phyloP scores from a whole-genome alignment of 2,797 vertebrate genomes.

The Clarias laeviceps region DNA sequence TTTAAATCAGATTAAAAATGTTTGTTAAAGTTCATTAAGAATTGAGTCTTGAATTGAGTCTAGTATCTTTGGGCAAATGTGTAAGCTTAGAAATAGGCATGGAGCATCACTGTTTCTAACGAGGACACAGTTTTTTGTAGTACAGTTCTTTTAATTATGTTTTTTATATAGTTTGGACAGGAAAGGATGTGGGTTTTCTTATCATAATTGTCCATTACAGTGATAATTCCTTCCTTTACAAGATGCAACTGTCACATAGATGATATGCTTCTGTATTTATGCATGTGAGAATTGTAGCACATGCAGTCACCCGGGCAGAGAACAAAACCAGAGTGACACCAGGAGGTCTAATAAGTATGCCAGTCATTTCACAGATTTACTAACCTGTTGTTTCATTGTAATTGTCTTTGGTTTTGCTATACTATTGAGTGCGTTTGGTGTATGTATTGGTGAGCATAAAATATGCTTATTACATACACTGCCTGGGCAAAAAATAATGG shows the following conservation, averaged over 20 bases:
- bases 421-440: neutral
- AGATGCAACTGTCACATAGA: neutral
- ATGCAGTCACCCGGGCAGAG: neutral
- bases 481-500: too few species aligned
- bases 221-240: conserved; percentile 9
- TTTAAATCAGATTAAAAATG: neutral
- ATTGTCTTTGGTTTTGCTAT: neutral
- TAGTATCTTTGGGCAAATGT: neutral
- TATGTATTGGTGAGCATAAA: neutral
- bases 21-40: neutral
- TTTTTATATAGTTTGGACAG: neutral
- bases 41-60: neutral
- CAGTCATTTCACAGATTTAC: neutral
- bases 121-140: neutral
- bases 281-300: neutral
- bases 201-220: neutral
- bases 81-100: neutral
- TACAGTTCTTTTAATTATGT: neutral
- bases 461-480: neutral
- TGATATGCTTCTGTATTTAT: neutral
- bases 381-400: neutral
- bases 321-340: neutral
- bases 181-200: conserved; percentile 10
- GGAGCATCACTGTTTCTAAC: neutral
- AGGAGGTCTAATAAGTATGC: neutral